Conservation (phyloP, 2,888 invertebrate species). For the Choristoneura rosaceana region DNA sequence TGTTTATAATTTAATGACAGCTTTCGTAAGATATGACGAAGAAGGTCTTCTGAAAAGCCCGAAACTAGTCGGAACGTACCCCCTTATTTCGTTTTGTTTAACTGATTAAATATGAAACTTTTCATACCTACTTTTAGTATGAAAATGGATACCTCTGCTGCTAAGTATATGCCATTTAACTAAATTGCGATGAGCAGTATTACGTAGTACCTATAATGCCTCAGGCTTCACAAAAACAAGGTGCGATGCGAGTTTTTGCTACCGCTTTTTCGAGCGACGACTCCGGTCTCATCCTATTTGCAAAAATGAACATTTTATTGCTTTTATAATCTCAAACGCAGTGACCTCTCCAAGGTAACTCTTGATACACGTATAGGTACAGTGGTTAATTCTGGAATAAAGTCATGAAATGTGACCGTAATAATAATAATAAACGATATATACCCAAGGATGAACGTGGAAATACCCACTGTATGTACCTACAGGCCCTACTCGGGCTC, state of each 20-base stretch:
- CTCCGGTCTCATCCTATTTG: slow-evolving; percentile 22
- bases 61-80: too few relatives aligned
- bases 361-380: not conserved
- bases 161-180: not conserved
- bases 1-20: too few relatives aligned
- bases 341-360: slow-evolving; percentile 33
- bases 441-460: not conserved
- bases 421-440: not conserved
- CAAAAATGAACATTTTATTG: slow-evolving; percentile 28
- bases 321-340: slow-evolving; percentile 15
- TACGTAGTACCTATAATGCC: slow-evolving; percentile 20
- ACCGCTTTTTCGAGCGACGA: slow-evolving; percentile 22
- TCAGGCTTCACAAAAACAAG: slow-evolving; percentile 31
- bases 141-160: not conserved
- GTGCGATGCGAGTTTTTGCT: slow-evolving; percentile 31
- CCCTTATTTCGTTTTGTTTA: too few relatives aligned
- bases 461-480: not conserved
- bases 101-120: not conserved
- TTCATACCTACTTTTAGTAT: not conserved
- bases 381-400: not conserved
- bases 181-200: slow-evolving; percentile 3
- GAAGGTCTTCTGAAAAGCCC: too few relatives aligned
- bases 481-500: not conserved
- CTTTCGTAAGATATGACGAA: too few relatives aligned
- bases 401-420: not conserved